These are phyloP conservation scores for Scartelaos histophorus DNA, from an alignment of 2,113 vertebrate species.

Conservation along the genomic window DNA sequence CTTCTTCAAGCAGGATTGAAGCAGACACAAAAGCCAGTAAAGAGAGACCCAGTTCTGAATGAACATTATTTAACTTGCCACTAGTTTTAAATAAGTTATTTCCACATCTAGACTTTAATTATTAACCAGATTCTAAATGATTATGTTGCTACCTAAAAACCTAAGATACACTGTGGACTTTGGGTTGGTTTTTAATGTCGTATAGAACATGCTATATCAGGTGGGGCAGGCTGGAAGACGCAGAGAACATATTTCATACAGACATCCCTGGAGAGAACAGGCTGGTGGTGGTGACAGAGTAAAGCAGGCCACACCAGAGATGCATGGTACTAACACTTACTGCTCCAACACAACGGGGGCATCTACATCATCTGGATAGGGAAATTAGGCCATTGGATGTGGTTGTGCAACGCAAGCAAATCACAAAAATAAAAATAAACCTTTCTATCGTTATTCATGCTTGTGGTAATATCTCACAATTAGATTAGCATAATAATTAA, in stretches of 20 bases:
- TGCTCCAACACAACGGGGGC: conserved; percentile 10
- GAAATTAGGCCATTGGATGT: conserved; percentile 9
- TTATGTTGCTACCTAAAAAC: conserved; percentile 14
- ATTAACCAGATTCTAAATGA: conserved; percentile 56
- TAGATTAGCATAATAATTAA: neutral
- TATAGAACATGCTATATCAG: neutral
- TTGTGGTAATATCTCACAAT: neutral
- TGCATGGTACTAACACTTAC: conserved; percentile 28
- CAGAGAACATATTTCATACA: conserved; percentile 35
- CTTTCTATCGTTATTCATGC: neutral
- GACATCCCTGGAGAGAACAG: conserved; percentile 5
- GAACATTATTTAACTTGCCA: conserved; percentile 36
- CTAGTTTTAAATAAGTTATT: conserved; percentile 18
- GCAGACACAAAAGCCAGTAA: neutral
- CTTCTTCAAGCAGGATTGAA: neutral
- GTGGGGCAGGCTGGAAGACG: conserved; percentile 20
- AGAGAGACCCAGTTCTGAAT: conserved; percentile 2
- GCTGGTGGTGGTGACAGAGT: conserved; percentile 13
- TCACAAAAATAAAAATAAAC: neutral
- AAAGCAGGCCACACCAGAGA: conserved; percentile 46
- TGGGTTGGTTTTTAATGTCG: neutral
- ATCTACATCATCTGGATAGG: neutral
- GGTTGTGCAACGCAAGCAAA: neutral
- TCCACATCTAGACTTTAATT: conserved; percentile 48
- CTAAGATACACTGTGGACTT: neutral